Conservation (phyloP, 2,113 vertebrate species). For the Balaenoptera acutorostrata region DNA sequence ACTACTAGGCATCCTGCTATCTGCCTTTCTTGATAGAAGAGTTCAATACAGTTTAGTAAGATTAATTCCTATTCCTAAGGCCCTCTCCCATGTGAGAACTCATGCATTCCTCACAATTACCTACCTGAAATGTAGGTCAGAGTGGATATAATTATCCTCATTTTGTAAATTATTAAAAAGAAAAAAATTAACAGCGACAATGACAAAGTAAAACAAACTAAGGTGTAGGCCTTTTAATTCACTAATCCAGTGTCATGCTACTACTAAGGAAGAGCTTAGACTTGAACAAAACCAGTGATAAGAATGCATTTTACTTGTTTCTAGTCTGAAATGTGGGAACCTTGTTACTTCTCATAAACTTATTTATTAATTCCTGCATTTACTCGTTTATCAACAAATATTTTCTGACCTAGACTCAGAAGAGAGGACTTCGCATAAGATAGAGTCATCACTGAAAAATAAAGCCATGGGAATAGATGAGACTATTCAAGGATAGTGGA, state of each 20-base stretch:
- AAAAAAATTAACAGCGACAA: neutral
- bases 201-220: constrained; percentile 29
- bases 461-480: neutral
- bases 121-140: constrained; percentile 34
- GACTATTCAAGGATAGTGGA: neutral
- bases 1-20: neutral
- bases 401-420: neutral
- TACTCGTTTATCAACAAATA: neutral
- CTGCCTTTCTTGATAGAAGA: neutral
- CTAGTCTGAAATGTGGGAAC: neutral
- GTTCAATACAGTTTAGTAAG: constrained; percentile 11
- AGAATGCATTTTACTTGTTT: neutral
- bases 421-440: neutral
- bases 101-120: constrained; percentile 8
- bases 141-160: constrained; percentile 34
- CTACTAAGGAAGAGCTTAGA: neutral
- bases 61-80: neutral
- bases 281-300: neutral
- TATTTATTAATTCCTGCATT: neutral
- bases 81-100: neutral
- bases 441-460: neutral
- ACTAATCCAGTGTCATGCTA: neutral
- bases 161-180: constrained; percentile 46
- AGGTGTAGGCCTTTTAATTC: neutral
- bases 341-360: neutral